A percentile compares a stretch with the other conserved stretches of the same genome.
Evolutionary conservation across 2,888 invertebrate genomes (phyloP).

Genomic region (Dasysyrphus albostriatus): DNA sequence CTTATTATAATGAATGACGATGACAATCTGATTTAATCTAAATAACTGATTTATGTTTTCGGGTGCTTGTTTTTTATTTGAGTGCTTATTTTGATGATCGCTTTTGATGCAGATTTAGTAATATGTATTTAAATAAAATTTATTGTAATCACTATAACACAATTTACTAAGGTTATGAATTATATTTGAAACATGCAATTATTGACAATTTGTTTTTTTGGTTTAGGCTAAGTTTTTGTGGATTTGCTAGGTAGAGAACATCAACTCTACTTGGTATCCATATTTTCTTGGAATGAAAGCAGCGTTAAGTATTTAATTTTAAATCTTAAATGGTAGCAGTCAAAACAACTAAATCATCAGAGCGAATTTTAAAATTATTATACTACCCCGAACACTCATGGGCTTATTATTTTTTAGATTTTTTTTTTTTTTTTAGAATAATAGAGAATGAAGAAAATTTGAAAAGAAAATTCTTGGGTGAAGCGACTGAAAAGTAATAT

Average conservation of each 20-base stretch:
- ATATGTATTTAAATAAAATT: not conserved
- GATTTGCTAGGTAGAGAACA: constrained; percentile 61
- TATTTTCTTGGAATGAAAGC: constrained; percentile 17
- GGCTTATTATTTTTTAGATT: too few species aligned
- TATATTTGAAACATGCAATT: constrained; percentile 52
- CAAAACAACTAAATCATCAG: not conserved
- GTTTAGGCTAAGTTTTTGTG: constrained; percentile 42
- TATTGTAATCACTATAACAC: not conserved
- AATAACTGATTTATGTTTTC: constrained; percentile 31
- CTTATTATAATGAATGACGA: constrained; percentile 14
- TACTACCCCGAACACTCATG: too few species aligned
- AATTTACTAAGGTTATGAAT: constrained; percentile 32
- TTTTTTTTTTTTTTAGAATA: too few species aligned
- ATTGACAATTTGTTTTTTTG: constrained; percentile 42
- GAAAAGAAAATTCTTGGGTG: too few species aligned
- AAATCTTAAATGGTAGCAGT: not conserved
- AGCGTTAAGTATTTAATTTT: constrained; percentile 16
- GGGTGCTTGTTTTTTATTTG: constrained; percentile 25
- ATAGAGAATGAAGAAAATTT: too few species aligned
- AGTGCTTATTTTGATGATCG: constrained; percentile 26
- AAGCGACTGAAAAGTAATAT: too few species aligned
- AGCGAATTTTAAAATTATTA: too few species aligned
- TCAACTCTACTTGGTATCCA: constrained; percentile 66
- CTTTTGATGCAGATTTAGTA: constrained; percentile 25
- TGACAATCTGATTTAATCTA: constrained; percentile 36